These are phyloP conservation scores for Pyxicephalus adspersus DNA, from an alignment of 2,113 vertebrate species.

Conservation along the genomic window DNA sequence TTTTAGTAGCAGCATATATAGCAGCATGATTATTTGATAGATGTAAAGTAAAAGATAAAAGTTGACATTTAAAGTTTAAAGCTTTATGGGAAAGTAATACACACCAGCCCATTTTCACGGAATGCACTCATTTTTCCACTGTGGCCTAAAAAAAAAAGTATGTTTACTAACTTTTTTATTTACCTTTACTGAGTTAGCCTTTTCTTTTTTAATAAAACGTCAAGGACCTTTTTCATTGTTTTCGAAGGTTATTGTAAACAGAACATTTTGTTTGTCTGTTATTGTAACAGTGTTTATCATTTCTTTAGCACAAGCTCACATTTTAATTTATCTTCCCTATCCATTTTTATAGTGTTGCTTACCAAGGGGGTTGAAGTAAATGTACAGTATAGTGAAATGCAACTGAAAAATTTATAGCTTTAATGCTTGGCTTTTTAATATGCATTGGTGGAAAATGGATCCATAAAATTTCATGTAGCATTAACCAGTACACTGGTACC, in stretches of 20 bases:
- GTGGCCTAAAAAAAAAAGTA: background rate
- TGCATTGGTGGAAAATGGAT: slow-evolving; percentile 50
- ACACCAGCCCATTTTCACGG: background rate
- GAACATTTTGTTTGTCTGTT: slow-evolving; percentile 38
- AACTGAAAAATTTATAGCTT: slow-evolving; percentile 52
- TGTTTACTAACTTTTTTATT: background rate
- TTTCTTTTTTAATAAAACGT: slow-evolving; percentile 9
- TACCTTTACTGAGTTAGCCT: background rate
- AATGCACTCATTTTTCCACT: background rate
- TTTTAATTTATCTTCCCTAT: slow-evolving; percentile 49
- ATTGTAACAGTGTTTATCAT: slow-evolving; percentile 38
- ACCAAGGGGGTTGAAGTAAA: slow-evolving; percentile 53
- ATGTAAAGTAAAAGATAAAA: no score
- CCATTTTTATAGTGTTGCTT: slow-evolving; percentile 52
- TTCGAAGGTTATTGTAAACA: slow-evolving; percentile 40
- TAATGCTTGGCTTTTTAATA: slow-evolving; percentile 53
- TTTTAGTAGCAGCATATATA: no score
- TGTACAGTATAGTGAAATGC: slow-evolving; percentile 40
- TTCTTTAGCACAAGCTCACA: slow-evolving; percentile 48
- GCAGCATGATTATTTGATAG: no score
- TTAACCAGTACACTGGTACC: slow-evolving; percentile 52
- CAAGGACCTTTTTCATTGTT: slow-evolving; percentile 17
- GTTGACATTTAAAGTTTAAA: no score
- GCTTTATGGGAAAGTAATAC: background rate
- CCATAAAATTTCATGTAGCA: slow-evolving; percentile 57